phyloP scores from a whole-genome alignment of 2,113 vertebrate species.

The Pseudolaguvia tuberculata region DNA sequence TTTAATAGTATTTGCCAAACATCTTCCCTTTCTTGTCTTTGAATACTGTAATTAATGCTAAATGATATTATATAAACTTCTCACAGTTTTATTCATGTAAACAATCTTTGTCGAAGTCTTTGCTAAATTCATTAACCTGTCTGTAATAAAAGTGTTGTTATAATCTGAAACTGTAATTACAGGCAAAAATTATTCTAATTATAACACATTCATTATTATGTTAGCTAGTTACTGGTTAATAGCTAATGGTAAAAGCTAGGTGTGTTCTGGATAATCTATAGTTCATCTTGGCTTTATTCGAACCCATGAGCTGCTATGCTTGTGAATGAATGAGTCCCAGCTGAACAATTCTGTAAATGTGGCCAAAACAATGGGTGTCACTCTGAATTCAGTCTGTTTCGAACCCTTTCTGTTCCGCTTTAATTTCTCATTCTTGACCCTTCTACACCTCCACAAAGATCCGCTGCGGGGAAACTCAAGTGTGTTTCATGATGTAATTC shows the following conservation, averaged over 20 bases:
- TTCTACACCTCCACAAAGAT: conserved; percentile 19
- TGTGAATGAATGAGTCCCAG: too few relatives aligned
- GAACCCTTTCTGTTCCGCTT: background rate
- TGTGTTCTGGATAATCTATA: background rate
- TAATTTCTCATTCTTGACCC: conserved; percentile 16
- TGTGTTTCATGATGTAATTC: conserved; percentile 42
- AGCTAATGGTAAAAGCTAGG: background rate
- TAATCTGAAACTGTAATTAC: too few relatives aligned
- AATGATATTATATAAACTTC: background rate
- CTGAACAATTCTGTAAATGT: background rate
- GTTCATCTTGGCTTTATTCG: background rate
- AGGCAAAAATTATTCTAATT: too few relatives aligned
- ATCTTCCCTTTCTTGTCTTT: too few relatives aligned
- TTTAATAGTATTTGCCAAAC: too few relatives aligned
- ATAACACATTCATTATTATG: background rate
- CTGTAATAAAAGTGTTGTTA: too few relatives aligned
- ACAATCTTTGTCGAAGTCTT: background rate
- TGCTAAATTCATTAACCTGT: background rate
- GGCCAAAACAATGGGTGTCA: conserved; percentile 14
- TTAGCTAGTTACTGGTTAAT: background rate
- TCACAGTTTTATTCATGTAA: background rate
- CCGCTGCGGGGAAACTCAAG: conserved; percentile 20
- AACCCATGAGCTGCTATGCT: background rate
- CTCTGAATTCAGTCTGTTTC: conserved; percentile 16
- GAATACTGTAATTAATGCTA: too few relatives aligned